Evolutionary conservation across 2,797 vertebrate genomes (phyloP), one percentile per base, ranked within the genome.

Genomic region (Garrulus glandarius): DNA sequence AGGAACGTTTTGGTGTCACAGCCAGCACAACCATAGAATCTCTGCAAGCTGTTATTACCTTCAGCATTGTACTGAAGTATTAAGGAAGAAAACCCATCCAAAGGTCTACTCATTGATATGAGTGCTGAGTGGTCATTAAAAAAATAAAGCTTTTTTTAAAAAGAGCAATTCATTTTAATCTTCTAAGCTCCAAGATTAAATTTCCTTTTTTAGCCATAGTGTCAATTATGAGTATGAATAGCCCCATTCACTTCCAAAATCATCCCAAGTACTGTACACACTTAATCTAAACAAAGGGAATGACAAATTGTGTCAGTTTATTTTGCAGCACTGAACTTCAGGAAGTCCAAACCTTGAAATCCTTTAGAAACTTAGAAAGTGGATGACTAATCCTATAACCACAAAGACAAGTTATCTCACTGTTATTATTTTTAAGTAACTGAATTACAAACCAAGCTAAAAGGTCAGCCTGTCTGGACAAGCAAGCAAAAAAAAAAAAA

Each of bases 401-500:
- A 95, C 78, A 84, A 91, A 83, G 36, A 90, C 60, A 83, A 85
- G 69, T 92, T 90, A 87, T 86, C 53, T 91, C 57, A 63, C 64
- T 50, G 77, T 44, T 91, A 60, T 41, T 79, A 47, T 69, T 82
- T 74, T 91, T 85, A 91, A 88, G 30, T 79, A 96, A 96, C 81
- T 91, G 77, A 95, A 95, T 93, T 97, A 93, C 75, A 97, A 93
- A 90, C 55, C 37, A 89, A 91, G 78, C 78, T 92, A 85, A 95
- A 93, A 93, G 82, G 89, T 89, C 94, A 77, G 74, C 37, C n/a
- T 92, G 81, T 85, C 70, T 69, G 37, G 88, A 88, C 57, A 89
- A 91, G 61, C 26, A 55, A 65, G 47, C 10, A 23, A 7, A 8
- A 15, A 44, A 44, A 46, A 18, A 49, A 34, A 13, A 20, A 8